A percentile compares a stretch with the other conserved stretches of the same genome.
phyloP scores from a whole-genome alignment of 2,113 vertebrate species.

The Mixornis gularis region DNA sequence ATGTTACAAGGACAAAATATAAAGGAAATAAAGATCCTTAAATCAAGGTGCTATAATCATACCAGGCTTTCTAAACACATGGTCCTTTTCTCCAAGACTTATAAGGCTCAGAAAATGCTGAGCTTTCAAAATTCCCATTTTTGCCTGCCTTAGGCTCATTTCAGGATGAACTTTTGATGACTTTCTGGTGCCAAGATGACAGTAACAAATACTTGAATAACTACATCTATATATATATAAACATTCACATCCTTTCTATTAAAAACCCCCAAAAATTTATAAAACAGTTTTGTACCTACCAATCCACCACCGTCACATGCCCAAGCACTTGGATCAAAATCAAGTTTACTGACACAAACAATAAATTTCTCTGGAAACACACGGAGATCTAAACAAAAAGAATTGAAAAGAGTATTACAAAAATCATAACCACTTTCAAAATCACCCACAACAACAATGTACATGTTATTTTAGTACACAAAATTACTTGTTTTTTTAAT shows the following conservation, averaged over 20 bases:
- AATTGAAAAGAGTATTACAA: slow-evolving; percentile 26
- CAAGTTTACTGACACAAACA: slow-evolving; percentile 82
- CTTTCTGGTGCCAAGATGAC: not conserved
- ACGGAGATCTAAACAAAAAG: slow-evolving; percentile 73
- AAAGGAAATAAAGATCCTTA: not conserved
- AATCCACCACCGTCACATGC: slow-evolving; percentile 62
- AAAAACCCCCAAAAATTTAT: not conserved
- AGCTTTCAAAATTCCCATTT: not conserved
- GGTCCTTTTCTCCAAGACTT: not conserved
- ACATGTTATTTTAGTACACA: not conserved
- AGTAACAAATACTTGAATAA: not conserved
- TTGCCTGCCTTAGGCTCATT: not conserved
- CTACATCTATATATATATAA: not conserved
- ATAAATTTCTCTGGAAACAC: slow-evolving; percentile 90
- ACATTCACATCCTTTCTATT: not conserved
- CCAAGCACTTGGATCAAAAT: slow-evolving; percentile 64
- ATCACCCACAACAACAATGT: not conserved
- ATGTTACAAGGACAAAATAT: not conserved
- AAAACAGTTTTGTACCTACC: slow-evolving; percentile 72
- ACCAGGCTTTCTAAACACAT: not conserved
- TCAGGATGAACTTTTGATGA: not conserved
- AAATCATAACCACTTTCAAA: not conserved
- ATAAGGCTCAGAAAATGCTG: not conserved
- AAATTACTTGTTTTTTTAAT: not conserved
- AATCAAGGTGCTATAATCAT: not conserved